These are phyloP conservation scores for Cryptus viduatorius DNA, from an alignment of 2,888 invertebrate species.

Conservation along the genomic window DNA sequence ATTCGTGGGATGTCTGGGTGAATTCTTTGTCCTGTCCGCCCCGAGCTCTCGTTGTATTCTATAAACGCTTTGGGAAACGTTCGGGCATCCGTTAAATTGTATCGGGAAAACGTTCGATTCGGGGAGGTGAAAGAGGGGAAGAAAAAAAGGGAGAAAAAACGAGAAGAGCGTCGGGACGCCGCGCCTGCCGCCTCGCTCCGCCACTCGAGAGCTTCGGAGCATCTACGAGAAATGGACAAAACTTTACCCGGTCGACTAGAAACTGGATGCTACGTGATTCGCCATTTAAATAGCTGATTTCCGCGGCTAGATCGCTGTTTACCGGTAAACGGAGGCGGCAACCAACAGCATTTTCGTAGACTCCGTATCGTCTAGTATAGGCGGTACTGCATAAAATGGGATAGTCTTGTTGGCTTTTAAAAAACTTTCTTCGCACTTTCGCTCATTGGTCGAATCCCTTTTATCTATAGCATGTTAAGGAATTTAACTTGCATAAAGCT, in stretches of 20 bases:
- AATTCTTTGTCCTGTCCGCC: constrained; percentile 52
- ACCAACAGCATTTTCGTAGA: background rate
- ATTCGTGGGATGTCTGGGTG: constrained; percentile 29
- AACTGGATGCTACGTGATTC: constrained; percentile 76
- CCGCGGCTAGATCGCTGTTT: constrained; percentile 69
- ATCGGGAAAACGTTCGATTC: constrained; percentile 74
- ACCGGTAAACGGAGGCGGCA: constrained; percentile 34
- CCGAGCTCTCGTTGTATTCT: constrained; percentile 49
- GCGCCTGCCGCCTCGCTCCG: constrained; percentile 59
- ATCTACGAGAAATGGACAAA: constrained; percentile 69
- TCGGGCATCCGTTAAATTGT: constrained; percentile 77
- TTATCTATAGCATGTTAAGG: background rate
- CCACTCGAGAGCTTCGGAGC: constrained; percentile 23
- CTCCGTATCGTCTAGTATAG: constrained; percentile 17
- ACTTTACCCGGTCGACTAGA: constrained; percentile 72
- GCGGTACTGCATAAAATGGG: background rate
- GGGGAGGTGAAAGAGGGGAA: constrained; percentile 38
- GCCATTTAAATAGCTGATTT: constrained; percentile 81
- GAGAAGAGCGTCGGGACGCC: constrained; percentile 32
- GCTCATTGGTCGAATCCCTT: constrained; percentile 3
- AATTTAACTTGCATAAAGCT: constrained; percentile 2
- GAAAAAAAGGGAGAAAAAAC: constrained; percentile 23
- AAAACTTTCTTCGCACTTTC: background rate
- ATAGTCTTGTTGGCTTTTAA: background rate
- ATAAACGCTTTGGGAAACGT: constrained; percentile 66